Evolutionary conservation across 2,888 invertebrate species (phyloP), one percentile per base, ranked within the genome.

Genomic region (Melanostoma mellinum): DNA sequence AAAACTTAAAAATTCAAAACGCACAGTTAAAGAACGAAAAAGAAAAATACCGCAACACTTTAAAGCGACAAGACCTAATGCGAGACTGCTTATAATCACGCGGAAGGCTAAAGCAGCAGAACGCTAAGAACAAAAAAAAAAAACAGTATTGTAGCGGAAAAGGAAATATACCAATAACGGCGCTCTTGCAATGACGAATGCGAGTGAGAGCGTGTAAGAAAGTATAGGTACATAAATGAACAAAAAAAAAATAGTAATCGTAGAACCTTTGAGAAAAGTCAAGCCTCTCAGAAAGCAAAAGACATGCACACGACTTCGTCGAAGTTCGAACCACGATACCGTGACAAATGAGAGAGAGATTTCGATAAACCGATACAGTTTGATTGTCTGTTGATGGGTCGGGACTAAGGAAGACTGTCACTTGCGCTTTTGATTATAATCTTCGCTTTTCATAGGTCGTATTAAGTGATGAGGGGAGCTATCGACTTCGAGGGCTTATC

Each of bases 11-110:
- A 35, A 42, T 30, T 42, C 48, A 33, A 63, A 40, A 9, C 9
- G 35, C 32, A 58, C 46, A 50, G 30, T n/a, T n/a, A 2, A 10
- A 36, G 36, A 6, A 32, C 42, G 32, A 61, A 61, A 53, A 50
- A 20, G 35, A 61, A 68, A 20, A 5, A 20, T 42, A 32, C 42
- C 20, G 42, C 35, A 56, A 44, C 69, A 72, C 81, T 75, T 81
- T 71, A n/a, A 44, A 6, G 53, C 58, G 40, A 69, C 44, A 53
- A 74, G 30, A 69, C 50, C 50, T 50, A 69, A 36, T 50, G 63
- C 63, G 55, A 63, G 42, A 75, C 63, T 71, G 63, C 44, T 56
- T 63, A 52, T 76, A 65, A 80, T 75, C 71, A 80, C 75, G 58
- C 75, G 75, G 76, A 75, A 71, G 46, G 53, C 33, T 38, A 38